A percentile compares a stretch with the other conserved stretches of the same genome.
phyloP scores from a whole-genome alignment of 2,888 invertebrate genomes.

The Herminia tarsipennalis region DNA sequence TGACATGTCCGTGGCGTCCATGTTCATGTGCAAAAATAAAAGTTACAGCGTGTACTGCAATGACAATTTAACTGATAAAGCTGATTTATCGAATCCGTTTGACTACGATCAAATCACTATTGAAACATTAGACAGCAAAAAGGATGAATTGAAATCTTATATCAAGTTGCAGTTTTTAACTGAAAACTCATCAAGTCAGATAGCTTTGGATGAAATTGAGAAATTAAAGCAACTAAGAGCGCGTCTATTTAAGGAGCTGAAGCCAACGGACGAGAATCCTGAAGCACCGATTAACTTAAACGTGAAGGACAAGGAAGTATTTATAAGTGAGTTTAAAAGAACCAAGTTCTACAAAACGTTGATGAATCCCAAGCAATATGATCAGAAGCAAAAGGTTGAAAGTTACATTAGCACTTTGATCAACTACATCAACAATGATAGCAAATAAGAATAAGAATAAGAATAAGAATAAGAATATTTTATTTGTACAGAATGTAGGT shows the following conservation, averaged over 20 bases:
- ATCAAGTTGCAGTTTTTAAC: background rate
- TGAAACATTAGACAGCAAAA: background rate
- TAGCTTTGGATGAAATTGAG: slow-evolving; percentile 1
- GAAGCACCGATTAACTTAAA: background rate
- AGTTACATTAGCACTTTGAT: background rate
- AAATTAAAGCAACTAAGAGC: background rate
- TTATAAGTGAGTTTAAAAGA: background rate
- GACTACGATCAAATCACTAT: slow-evolving; percentile 47
- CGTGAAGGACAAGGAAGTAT: background rate
- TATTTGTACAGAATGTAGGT: too few species aligned
- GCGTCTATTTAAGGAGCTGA: background rate
- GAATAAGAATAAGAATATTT: too few species aligned
- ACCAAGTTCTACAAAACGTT: background rate
- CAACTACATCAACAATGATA: slow-evolving; percentile 3
- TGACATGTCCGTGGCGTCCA: slow-evolving; percentile 4
- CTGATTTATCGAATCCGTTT: slow-evolving; percentile 50
- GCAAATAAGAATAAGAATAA: too few species aligned
- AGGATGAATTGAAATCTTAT: background rate
- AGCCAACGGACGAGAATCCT: background rate
- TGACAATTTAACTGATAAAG: slow-evolving; percentile 34
- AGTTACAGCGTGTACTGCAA: slow-evolving; percentile 47
- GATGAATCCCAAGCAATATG: background rate
- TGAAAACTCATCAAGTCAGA: background rate
- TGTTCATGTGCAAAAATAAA: slow-evolving; percentile 38
- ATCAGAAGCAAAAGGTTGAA: background rate